These are phyloP conservation scores for Drosophila mayaguana DNA, from an alignment of 2,888 invertebrate species.

Conservation along the genomic window DNA sequence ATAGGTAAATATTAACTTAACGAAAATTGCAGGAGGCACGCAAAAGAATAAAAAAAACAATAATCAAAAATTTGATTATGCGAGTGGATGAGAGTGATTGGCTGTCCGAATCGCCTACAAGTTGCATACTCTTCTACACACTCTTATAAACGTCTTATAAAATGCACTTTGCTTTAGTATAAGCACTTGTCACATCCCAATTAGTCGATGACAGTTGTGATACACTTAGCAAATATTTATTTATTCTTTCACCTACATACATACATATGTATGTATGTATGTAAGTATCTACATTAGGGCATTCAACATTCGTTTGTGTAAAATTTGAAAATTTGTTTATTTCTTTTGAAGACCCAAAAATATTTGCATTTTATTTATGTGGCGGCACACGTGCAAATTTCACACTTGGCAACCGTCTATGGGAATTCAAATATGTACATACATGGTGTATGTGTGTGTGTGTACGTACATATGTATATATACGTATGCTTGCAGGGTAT, in stretches of 20 bases:
- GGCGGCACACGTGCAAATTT: conserved; percentile 20
- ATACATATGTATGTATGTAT: too few species aligned
- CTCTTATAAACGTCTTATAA: neutral
- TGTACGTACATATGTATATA: neutral
- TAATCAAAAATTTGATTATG: conserved; percentile 3
- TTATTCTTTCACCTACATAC: neutral
- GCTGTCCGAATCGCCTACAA: neutral
- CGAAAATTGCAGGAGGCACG: conserved; percentile 27
- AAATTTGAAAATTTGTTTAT: neutral
- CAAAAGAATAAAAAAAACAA: neutral
- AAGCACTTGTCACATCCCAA: neutral
- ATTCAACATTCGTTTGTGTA: neutral
- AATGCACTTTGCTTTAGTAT: neutral
- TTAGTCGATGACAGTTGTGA: neutral
- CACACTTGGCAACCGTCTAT: conserved; percentile 24
- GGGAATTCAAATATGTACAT: neutral
- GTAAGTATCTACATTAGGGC: neutral
- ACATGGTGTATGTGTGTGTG: neutral
- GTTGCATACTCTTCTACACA: neutral
- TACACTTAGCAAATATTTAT: neutral
- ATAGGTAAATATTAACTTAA: conserved; percentile 38
- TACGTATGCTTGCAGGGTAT: neutral
- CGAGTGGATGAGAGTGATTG: neutral
- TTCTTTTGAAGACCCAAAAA: conserved; percentile 9
- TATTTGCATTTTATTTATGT: conserved; percentile 23